These are phyloP conservation scores for Luehdorfia chinensis DNA, from an alignment of 1,140 invertebrate genomes.

Conservation along the genomic window DNA sequence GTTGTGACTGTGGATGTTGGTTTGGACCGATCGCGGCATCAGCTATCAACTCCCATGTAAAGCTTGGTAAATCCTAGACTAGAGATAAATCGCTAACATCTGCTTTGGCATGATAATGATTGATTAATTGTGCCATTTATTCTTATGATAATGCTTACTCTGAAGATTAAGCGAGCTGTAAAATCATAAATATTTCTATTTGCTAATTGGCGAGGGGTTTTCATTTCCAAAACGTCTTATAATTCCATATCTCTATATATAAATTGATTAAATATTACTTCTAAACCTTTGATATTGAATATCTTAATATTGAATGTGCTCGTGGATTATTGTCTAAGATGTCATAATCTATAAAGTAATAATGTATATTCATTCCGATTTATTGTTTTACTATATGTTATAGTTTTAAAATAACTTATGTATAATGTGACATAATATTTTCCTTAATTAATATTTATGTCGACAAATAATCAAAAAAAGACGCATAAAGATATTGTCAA, in stretches of 20 bases:
- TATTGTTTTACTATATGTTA: constrained; percentile 8
- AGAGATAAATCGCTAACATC: not conserved
- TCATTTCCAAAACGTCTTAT: constrained; percentile 6
- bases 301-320: constrained; percentile 11
- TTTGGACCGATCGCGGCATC: constrained; percentile 63
- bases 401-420: constrained; percentile 1
- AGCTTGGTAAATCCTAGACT: constrained; percentile 2
- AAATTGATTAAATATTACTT: constrained; percentile 14
- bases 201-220: not conserved
- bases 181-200: constrained; percentile 1
- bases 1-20: constrained; percentile 68
- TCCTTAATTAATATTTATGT: not conserved
- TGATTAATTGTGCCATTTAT: not conserved
- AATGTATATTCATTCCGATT: constrained; percentile 8
- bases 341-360: not conserved
- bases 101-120: not conserved
- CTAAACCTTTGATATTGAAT: constrained; percentile 17
- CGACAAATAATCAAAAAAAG: not conserved
- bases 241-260: constrained; percentile 11
- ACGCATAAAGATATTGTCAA: not conserved
- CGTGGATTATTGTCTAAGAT: not conserved
- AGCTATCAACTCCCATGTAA: constrained; percentile 74
- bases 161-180: not conserved
- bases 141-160: not conserved
- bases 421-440: not conserved